Evolutionary conservation across 2,113 vertebrate species (phyloP), one percentile per base, ranked within the genome.

Genomic region (Galeopterus variegatus): DNA sequence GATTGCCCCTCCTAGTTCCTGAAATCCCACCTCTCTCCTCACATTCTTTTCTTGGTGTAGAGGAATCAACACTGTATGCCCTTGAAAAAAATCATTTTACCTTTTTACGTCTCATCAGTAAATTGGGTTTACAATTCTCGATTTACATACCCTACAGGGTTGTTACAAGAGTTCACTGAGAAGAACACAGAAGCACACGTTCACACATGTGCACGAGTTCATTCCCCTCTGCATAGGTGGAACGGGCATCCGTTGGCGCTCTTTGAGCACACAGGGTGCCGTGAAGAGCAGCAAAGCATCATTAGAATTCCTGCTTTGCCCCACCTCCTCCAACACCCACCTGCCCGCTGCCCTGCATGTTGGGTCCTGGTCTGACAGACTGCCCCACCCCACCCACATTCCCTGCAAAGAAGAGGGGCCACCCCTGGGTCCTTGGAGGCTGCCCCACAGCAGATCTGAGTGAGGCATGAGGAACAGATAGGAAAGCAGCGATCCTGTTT

Each of bases 401-500:
- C 72, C 72, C 8, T 21, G 17, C 36, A 75, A 28, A n/a, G 18
- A 26, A 26, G 18, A 45, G n/a, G 10, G n/a, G n/a, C 17, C 11
- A 0, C n/a, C 67, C 45, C 52, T 31, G 52, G 52, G 52, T 1
- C 2, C 2, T 0, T 3, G 50, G 11, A 67, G 33, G 6, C 2
- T 5, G 50, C 33, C 13, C 23, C 33, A 14, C 23, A 3, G 6
- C 84, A 11, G 15, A 54, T 9, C 45, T 23, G 7, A 3, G 23
- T 41, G 11, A 31, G 62, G 82, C 0, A 2, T 4, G 1, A 31
- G 45, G 23, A 4, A n/a, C 64, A 3, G 6, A 11, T 0, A 7
- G 19, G 3, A 48, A 9, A 4, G 50, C 0, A 8, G 4, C 3
- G 2, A 1, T 19, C 45, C 48, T 3, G 1, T 21, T 4, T 0